A percentile compares a stretch with the other conserved stretches of the same genome.
phyloP scores from a whole-genome alignment of 1,140 invertebrate genomes.

The Drosophila guanche region DNA sequence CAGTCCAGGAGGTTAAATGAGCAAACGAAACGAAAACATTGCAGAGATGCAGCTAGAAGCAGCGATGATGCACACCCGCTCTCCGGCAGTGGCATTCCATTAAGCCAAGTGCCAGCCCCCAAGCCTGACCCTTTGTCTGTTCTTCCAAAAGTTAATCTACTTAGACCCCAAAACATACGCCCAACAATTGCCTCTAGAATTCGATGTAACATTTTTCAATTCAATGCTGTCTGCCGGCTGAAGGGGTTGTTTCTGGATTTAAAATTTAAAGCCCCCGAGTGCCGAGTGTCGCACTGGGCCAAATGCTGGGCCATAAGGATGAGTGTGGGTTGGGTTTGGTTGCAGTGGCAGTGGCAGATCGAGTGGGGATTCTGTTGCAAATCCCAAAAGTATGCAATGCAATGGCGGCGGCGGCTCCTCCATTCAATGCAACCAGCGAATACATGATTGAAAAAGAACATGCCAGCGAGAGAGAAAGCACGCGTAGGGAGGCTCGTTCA shows the following conservation, averaged over 20 bases:
- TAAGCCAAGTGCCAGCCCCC: slow-evolving; percentile 17
- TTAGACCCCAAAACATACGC: not conserved
- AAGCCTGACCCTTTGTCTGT: slow-evolving; percentile 3
- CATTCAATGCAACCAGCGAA: slow-evolving; percentile 59
- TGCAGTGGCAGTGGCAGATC: not conserved
- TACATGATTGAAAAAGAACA: slow-evolving; percentile 77
- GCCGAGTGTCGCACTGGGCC: slow-evolving; percentile 48
- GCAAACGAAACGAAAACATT: slow-evolving; percentile 50
- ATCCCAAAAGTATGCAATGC: slow-evolving; percentile 70
- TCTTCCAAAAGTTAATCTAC: slow-evolving; percentile 22
- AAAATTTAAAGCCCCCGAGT: slow-evolving; percentile 39
- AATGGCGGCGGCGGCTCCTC: slow-evolving; percentile 31
- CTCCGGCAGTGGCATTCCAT: slow-evolving; percentile 18
- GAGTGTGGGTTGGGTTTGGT: not conserved
- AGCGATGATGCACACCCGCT: slow-evolving; percentile 34
- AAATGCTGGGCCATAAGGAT: slow-evolving; percentile 8
- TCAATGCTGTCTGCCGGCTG: slow-evolving; percentile 24
- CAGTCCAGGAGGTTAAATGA: slow-evolving; percentile 39
- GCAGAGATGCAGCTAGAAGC: slow-evolving; percentile 28
- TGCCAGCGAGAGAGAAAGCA: too few species aligned
- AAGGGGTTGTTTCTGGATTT: slow-evolving; percentile 29
- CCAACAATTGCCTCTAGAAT: slow-evolving; percentile 23
- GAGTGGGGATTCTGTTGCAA: slow-evolving; percentile 66
- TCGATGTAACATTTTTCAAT: slow-evolving; percentile 50
- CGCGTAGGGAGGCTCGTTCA: slow-evolving; percentile 27